Base-by-base conservation (phyloP, 2,888 invertebrate species). In the Apamea crenata region DNA sequence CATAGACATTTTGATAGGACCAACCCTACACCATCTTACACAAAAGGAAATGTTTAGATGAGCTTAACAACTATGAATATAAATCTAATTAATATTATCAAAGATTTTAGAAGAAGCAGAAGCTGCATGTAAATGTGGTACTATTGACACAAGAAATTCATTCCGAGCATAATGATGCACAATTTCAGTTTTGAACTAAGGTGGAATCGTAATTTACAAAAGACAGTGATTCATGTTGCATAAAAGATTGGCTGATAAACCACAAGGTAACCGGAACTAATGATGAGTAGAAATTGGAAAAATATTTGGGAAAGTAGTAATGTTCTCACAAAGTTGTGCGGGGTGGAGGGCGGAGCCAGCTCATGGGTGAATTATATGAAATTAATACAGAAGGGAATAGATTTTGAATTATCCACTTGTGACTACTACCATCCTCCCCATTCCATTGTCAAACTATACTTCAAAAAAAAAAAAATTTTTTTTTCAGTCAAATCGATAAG, bases 371-470 rank as follows among this genome's bases (percentile, higher is more conserved):
- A 44, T 59, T 40, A 18, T 21, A 25, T 16, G 21, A 8, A 40
- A 79, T 40, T 14, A 63, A 53, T 29, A 66, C 16, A 81, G 21
- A 75, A 50, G 3, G 6, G 25, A 1, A 50, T 56, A 65, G 25
- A 78, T 36, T 29, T 21, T 78, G 21, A 21, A 36, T 8, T 21
- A 72, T 16, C 44, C 21, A 80, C n/a, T 18, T 81, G 3, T 29
- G 25, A 10, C 36, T 29, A n/a, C 1, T 44, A 79, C 4, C 6
- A 29, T 40, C 2, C 0, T 18, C 2, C 4, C 6, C 21, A 66
- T 5, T 25, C 1, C n/a, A 16, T n/a, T 25, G 16, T n/a, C 18
- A 29, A 0, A 21, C 14, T 53, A 2, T 29, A 50, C 8, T n/a
- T 16, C 2, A 14, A 47, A 29, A 8, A 25, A 69, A 25, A 69